Evolutionary conservation across 1,140 invertebrate genomes (phyloP).

Genomic region (Tetramorium parvispinum): DNA sequence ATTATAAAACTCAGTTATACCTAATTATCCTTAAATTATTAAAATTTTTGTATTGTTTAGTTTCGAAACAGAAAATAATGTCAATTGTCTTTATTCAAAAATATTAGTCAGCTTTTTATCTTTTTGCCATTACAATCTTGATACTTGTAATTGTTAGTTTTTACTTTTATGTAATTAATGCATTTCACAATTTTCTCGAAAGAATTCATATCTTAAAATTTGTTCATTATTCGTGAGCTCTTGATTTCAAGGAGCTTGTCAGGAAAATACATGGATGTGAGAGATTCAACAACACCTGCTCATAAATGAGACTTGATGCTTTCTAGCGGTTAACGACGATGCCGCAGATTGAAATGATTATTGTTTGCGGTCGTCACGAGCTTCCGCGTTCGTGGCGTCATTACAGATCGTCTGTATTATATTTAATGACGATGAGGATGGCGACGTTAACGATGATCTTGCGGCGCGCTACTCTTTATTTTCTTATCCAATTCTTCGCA

Average conservation of each 20-base stretch:
- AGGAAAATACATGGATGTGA: conserved; percentile 15
- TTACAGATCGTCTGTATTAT: conserved; percentile 66
- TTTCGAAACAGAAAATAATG: background rate
- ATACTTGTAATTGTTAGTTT: background rate
- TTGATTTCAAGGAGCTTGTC: background rate
- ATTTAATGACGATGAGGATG: conserved; percentile 72
- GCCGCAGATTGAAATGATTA: conserved; percentile 76
- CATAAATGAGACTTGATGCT: conserved; percentile 76
- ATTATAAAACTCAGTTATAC: background rate
- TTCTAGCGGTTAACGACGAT: conserved; percentile 76
- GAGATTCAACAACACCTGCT: conserved; percentile 63
- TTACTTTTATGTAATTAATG: background rate
- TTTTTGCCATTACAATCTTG: background rate
- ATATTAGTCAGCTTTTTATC: background rate
- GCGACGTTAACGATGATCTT: conserved; percentile 65
- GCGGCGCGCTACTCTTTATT: conserved; percentile 79
- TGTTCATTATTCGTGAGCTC: conserved; percentile 7
- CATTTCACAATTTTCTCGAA: background rate
- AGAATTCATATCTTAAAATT: background rate
- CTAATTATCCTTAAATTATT: background rate
- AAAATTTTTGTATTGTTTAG: background rate
- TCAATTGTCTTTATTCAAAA: background rate
- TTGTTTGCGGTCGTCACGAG: conserved; percentile 78
- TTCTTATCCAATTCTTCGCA: conserved; percentile 61
- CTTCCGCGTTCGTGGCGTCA: conserved; percentile 75